These are phyloP conservation scores for Drosophila teissieri DNA, from an alignment of 1,140 invertebrate species.

Conservation along the genomic window DNA sequence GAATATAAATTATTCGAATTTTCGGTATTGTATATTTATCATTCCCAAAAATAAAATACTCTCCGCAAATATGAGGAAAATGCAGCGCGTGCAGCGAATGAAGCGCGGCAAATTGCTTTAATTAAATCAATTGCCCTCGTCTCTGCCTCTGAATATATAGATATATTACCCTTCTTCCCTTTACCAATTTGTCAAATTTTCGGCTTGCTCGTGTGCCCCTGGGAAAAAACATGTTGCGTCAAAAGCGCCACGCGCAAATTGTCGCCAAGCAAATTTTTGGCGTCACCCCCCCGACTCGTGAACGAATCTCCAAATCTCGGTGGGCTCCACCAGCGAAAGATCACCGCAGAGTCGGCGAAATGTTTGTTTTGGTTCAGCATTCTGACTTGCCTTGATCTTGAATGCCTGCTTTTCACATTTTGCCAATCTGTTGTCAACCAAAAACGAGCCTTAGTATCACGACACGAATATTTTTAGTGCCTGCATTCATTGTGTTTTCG, in stretches of 20 bases:
- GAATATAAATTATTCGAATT: constrained; percentile 13
- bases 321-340: constrained; percentile 35
- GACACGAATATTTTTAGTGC: constrained; percentile 70
- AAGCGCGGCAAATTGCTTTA: constrained; percentile 28
- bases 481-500: constrained; percentile 47
- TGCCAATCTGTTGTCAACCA: constrained; percentile 73
- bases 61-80: constrained; percentile 23
- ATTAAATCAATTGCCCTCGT: constrained; percentile 58
- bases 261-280: constrained; percentile 33
- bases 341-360: constrained; percentile 39
- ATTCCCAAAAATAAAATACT: constrained; percentile 32
- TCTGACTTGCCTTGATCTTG: constrained; percentile 72
- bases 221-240: constrained; percentile 17
- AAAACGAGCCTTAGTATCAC: constrained; percentile 35
- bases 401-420: constrained; percentile 50
- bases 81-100: constrained; percentile 51
- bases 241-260: constrained; percentile 57
- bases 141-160: constrained; percentile 10
- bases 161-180: background rate
- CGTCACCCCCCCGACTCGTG: constrained; percentile 28
- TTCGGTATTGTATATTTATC: constrained; percentile 46
- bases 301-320: constrained; percentile 26
- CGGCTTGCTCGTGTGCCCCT: constrained; percentile 17
- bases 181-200: constrained; percentile 42
- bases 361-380: constrained; percentile 69